Base-by-base conservation (phyloP, 2,888 invertebrate species). In the Mythimna albipuncta region DNA sequence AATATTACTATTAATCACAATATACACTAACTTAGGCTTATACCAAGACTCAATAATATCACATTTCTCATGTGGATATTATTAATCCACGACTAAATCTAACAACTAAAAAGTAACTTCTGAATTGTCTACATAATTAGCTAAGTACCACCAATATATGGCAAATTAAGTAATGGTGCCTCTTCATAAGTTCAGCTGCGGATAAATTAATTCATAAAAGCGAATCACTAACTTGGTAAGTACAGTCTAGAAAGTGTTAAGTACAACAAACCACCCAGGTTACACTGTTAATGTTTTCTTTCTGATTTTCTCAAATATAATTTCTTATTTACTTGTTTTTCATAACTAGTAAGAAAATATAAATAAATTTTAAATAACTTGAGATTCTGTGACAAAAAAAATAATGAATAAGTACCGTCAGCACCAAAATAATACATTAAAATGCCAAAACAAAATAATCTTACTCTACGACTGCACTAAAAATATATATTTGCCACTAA, bases 51-150 rank as follows among this genome's bases (percentile, higher is more conserved):
- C 95, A 96, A 97, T 97, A 97, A 97, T 97, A 97, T 97, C 97
- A 97, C 97, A 97, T 97, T 97, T 97, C 97, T 97, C 93, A 97
- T 97, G 97, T 97, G 97, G 97, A 97, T 97, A 97, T 97, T 97
- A 97, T 96, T 81, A 94, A 95, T 95, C 96, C 95, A 95, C 95
- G 91, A 92, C 93, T 94, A 94, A 89, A 81, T 86, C 91, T 89
- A 85, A 82, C 84, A 69, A 86, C 75, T 77, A 82, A 77, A 70
- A 83, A 77, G 62, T 79, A 79, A 76, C 68, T 78, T 81, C 84
- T 88, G 87, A 82, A 74, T 84, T 86, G 65, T 83, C 81, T 87
- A 87, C 79, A 79, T 91, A 89, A 87, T 88, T 88, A 85, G 83
- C 91, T 93, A 94, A 94, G 93, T 94, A 94, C 93, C 92, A 90